Evolutionary conservation across 1,140 invertebrate species (phyloP), one percentile per base, ranked within the genome.

Genomic region (Pseudomyrmex gracilis): DNA sequence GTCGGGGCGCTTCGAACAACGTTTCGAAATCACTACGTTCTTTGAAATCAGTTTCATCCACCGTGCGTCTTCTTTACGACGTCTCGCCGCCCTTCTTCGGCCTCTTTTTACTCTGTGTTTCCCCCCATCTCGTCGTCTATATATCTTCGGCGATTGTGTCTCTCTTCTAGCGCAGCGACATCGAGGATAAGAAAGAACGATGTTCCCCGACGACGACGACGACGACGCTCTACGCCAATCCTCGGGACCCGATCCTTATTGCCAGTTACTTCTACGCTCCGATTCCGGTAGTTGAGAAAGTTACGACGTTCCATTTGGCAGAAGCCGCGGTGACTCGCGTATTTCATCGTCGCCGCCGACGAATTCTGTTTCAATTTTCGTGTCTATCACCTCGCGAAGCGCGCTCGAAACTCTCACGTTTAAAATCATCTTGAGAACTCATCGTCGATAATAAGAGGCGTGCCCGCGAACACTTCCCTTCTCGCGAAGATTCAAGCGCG

Each of bases 331-430:
- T 58, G 73, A 68, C 66, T 76, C 53, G 45, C 78, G 84, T 91
- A 90, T 90, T 88, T 91, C 91, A 90, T 88, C 90, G 77, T 86
- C 76, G 77, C 82, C 63, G 78, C 60, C 83, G 60, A 53, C 80
- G 86, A 90, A 92, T 92, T 91, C 85, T 86, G 87, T 89, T 92
- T 92, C 91, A 90, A 92, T 92, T 91, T 91, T 92, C 89, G 74
- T 82, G 73, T 86, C 82, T 90, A 86, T 88, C 83, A 49, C 51
- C 64, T 68, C 34, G 82, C 34, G 82, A 83, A 84, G 90, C 91
- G 34, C 43, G 47, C 17, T 71, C 58, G 53, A 58, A 78, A 78
- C 53, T 78, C 53, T 34, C 34, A 34, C 5, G 24, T 78, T 61
- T 78, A 78, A 78, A 58, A 78, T 34, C 67, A 17, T 51, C 45